These are phyloP conservation scores for Actinia equina DNA, from an alignment of 64 coral and sea anemone genomes.

Conservation along the genomic window DNA sequence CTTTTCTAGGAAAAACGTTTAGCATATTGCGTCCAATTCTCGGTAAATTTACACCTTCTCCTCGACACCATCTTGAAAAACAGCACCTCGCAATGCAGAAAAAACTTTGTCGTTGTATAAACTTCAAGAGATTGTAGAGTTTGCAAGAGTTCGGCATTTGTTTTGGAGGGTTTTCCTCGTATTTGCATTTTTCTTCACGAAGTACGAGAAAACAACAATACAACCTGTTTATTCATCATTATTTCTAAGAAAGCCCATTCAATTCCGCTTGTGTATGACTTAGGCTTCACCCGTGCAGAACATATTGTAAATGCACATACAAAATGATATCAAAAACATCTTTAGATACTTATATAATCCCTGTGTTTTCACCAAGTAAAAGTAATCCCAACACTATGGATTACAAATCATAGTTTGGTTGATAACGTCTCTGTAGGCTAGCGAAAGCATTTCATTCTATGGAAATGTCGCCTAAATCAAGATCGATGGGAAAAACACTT, in stretches of 20 bases:
- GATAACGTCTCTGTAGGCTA: background rate
- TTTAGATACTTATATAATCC: background rate
- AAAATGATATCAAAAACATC: background rate
- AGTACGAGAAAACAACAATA: background rate
- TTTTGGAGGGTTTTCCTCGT: background rate
- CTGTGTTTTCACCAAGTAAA: background rate
- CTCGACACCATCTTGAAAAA: background rate
- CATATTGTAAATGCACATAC: background rate
- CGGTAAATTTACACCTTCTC: background rate
- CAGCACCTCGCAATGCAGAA: background rate
- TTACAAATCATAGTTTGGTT: background rate
- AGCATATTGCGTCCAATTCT: background rate
- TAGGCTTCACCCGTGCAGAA: background rate
- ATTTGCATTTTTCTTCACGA: background rate
- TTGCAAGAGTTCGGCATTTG: background rate
- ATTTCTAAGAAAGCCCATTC: background rate
- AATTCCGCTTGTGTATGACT: background rate
- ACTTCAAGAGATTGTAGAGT: background rate
- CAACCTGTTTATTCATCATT: slow-evolving; percentile 5
- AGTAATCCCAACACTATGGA: background rate
- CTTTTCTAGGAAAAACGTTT: background rate
- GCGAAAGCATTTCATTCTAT: slow-evolving; percentile 3
- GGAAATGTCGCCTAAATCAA: background rate
- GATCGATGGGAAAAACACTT: background rate
- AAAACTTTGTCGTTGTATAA: background rate